These are phyloP conservation scores for Pipistrellus kuhlii DNA, from an alignment of 2,797 vertebrate genomes.

Conservation along the genomic window DNA sequence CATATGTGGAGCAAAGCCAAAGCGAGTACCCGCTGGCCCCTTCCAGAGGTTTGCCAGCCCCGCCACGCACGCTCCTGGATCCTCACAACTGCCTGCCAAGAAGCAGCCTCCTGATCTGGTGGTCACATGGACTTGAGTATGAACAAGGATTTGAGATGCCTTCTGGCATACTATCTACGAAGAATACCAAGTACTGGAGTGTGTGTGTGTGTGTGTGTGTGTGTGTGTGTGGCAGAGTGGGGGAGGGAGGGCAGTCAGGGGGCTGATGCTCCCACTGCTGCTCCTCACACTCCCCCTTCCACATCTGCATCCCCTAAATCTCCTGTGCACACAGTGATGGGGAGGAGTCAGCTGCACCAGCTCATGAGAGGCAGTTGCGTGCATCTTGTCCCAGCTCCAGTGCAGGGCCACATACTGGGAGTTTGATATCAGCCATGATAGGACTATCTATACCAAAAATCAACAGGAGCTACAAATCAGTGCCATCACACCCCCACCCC, in stretches of 20 bases:
- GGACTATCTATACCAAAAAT: not conserved
- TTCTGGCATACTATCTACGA: not conserved
- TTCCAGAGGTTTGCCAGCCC: not conserved
- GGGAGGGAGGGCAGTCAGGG: too few relatives aligned
- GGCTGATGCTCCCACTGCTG: fast-evolving
- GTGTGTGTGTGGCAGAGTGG: too few relatives aligned
- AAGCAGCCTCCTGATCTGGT: not conserved
- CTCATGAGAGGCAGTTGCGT: not conserved
- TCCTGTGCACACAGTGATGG: fast-evolving
- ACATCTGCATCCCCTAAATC: fast-evolving
- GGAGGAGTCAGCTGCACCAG: not conserved
- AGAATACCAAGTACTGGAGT: not conserved
- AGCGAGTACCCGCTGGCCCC: not conserved
- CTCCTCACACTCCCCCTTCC: fast-evolving
- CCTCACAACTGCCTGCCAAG: not conserved
- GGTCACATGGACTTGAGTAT: not conserved
- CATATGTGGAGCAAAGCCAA: not conserved
- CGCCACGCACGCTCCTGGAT: fast-evolving
- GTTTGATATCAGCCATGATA: not conserved
- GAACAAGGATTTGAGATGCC: not conserved
- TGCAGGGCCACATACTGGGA: not conserved
- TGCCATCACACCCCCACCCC: not conserved
- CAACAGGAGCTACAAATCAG: not conserved
- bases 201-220: too few relatives aligned
- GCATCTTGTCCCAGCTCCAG: not conserved